A percentile compares a stretch with the other conserved stretches of the same genome.
phyloP scores from a whole-genome alignment of 2,113 vertebrate species.

The Ammospiza nelsoni region DNA sequence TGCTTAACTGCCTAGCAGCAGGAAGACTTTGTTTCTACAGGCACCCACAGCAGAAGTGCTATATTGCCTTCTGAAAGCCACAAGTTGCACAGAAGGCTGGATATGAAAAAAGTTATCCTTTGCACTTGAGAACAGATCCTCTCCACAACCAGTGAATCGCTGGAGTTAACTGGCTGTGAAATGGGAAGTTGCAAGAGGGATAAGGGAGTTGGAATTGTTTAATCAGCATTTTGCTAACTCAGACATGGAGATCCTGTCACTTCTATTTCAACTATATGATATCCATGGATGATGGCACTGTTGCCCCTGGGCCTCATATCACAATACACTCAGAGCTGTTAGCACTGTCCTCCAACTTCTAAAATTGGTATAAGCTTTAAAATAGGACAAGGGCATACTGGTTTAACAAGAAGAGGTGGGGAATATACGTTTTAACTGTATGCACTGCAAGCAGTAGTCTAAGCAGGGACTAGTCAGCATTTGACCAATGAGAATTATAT shows the following conservation, averaged over 20 bases:
- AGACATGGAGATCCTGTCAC: not conserved
- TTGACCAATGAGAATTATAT: not conserved
- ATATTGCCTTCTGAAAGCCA: not conserved
- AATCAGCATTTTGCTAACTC: conserved; percentile 13
- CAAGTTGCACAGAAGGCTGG: not conserved
- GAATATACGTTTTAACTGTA: not conserved
- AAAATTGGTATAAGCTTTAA: not conserved
- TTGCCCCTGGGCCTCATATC: not conserved
- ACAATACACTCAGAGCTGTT: not conserved
- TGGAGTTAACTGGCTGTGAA: conserved; percentile 47
- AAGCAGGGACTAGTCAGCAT: not conserved
- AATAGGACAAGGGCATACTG: not conserved
- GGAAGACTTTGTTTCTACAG: not conserved
- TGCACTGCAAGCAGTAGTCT: not conserved
- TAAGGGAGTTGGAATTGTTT: conserved; percentile 15
- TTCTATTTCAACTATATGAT: not conserved
- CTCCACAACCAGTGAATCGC: not conserved
- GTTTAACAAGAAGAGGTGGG: not conserved
- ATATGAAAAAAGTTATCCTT: not conserved
- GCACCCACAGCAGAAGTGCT: not conserved
- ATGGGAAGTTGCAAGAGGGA: conserved; percentile 8
- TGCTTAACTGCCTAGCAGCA: not conserved
- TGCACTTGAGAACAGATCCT: not conserved
- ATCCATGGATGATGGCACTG: not conserved
- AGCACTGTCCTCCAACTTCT: not conserved